Conservation (phyloP, 2,797 vertebrate species). For the Clamator glandarius region DNA sequence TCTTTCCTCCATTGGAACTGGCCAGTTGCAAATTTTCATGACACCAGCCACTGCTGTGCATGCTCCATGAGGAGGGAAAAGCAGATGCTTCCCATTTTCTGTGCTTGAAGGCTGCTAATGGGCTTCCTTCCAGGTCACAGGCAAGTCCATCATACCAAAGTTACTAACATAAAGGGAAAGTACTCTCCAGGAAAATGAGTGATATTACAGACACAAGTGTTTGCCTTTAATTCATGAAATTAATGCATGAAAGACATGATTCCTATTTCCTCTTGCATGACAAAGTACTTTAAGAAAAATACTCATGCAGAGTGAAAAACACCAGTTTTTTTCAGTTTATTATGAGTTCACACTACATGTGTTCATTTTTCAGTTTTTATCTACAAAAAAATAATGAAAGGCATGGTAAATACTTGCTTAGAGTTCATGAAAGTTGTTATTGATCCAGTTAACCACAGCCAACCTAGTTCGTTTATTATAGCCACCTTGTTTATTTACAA, state of each 20-base stretch:
- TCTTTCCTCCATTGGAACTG: rapidly evolving
- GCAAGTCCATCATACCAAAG: neutral
- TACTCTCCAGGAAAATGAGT: neutral
- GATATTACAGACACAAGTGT: neutral
- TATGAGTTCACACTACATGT: neutral
- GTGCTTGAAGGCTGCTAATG: neutral
- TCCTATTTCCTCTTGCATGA: neutral
- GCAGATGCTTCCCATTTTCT: neutral
- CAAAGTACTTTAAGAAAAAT: neutral
- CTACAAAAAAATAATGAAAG: neutral
- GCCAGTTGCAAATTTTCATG: too few species aligned
- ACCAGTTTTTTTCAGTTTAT: neutral
- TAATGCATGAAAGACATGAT: too few species aligned
- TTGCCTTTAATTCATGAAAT: too few species aligned
- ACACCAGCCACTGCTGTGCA: neutral
- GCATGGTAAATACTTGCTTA: neutral
- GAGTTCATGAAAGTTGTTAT: neutral
- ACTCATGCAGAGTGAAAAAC: neutral
- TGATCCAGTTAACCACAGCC: neutral
- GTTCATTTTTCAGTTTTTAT: neutral
- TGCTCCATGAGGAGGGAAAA: neutral
- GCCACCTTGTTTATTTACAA: neutral
- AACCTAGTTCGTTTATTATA: neutral
- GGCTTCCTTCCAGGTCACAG: neutral
- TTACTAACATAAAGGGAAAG: neutral